Evolutionary conservation across 2,888 invertebrate genomes (phyloP).

Genomic region (Piscicola geometra): DNA sequence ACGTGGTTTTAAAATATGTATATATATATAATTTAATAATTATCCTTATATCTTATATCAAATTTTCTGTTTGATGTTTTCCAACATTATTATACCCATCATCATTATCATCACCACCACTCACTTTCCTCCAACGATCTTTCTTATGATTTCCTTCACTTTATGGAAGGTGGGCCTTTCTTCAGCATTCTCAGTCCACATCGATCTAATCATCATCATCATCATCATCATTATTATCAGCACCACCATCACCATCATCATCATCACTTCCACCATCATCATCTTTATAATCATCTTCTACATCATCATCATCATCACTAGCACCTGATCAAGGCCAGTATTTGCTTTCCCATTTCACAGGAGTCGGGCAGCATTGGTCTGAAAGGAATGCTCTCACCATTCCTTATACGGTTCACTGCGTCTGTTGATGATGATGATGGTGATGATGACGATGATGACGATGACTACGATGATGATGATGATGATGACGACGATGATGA

Average conservation of each 20-base stretch:
- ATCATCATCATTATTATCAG: no score
- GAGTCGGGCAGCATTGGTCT: conserved; percentile 41
- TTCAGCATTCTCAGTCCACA: conserved; percentile 46
- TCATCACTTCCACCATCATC: no score
- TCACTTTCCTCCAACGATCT: conserved; percentile 46
- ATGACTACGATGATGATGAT: conserved; percentile 3
- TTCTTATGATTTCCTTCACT: conserved; percentile 44
- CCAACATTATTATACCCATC: no score
- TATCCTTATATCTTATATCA: no score
- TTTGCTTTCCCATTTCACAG: conserved; percentile 38
- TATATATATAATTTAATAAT: no score
- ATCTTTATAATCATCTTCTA: no score
- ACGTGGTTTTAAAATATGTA: no score
- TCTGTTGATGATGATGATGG: conserved; percentile 33
- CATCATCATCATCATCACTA: no score
- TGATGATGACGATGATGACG: no score
- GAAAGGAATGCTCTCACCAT: conserved; percentile 43
- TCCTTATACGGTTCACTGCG: conserved; percentile 42
- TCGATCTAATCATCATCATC: conserved; percentile 9
- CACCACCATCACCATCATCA: no score
- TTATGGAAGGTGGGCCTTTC: conserved; percentile 45
- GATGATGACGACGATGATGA: background rate
- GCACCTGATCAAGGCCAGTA: conserved; percentile 38
- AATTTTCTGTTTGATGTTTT: no score
- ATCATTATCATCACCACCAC: no score